Evolutionary conservation across 2,797 vertebrate genomes (phyloP), one percentile per base, ranked within the genome.

Genomic region (Rhincodon typus): DNA sequence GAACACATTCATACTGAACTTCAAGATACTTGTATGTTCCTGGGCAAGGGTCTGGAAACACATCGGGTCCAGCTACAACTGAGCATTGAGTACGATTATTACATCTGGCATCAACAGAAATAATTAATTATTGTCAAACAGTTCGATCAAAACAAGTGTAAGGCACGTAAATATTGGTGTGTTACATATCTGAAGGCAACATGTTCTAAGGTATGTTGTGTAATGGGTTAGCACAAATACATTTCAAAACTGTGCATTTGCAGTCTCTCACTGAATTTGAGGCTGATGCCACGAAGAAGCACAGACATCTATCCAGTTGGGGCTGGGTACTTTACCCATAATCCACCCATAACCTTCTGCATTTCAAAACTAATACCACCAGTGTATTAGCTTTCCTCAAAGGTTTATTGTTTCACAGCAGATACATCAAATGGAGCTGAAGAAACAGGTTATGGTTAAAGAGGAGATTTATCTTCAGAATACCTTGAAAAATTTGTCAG

Each of bases 21-120:
- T 99, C 99, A 96, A 99, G 98, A 96, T 99, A 99, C 96, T 99
- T 99, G 97, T 99, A 99, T 0, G 99, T 99, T 96, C 99, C 99
- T 0, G 99, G 99, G 96, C 99, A 99, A 0, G 99, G 99, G 96
- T 99, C 99, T 74, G 99, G 99, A 97, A 99, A 99, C 17, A 99
- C 99, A 53, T 99, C 99, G 0, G 99, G 99, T 96, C 99, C 99
- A 0, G 99, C 99, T 10, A 99, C 98, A 6, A 99, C 99, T 0
- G 99, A 99, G 96, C 99, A 99, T 96, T 99, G 99, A 12, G 99
- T 99, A 96, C 99, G 98, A 97, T 99, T 99, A 97, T 99, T 99
- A 97, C 99, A 99, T 96, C 99, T 99, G 98, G 90, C 97, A 98
- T 97, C 96, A 30, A 66, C 5, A 94, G 91, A 96, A 94, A 27